Percentiles rank a stretch among this genome's conserved stretches.
These are phyloP conservation scores for Oxyteleia sp. DNA, from an alignment of 2,888 invertebrate species.

Conservation along the genomic window DNA sequence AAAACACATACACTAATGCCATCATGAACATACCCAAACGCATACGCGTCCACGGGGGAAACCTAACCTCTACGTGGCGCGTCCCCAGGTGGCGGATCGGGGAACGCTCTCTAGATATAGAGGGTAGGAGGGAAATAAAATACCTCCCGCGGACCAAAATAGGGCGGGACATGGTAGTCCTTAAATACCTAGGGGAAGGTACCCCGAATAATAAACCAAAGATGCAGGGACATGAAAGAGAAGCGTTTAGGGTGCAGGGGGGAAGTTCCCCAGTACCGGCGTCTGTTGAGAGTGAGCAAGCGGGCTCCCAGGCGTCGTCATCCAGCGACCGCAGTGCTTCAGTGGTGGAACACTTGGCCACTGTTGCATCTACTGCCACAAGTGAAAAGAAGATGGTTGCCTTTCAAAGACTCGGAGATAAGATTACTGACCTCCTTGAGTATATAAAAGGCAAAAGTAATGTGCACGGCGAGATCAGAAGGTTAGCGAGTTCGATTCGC, in stretches of 20 bases:
- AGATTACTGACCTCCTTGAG: not conserved
- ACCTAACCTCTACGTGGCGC: too few relatives aligned
- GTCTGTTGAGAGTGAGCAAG: slow-evolving; percentile 14
- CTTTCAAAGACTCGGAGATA: not conserved
- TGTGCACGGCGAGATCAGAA: not conserved
- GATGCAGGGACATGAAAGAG: too few relatives aligned
- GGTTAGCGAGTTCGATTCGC: not conserved
- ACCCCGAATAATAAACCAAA: too few relatives aligned
- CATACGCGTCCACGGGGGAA: too few relatives aligned
- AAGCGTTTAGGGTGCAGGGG: slow-evolving; percentile 35
- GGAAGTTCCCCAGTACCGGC: slow-evolving; percentile 30
- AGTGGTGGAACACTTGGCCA: slow-evolving; percentile 22
- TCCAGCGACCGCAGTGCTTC: slow-evolving; percentile 37
- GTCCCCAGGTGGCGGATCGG: too few relatives aligned
- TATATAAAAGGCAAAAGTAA: not conserved
- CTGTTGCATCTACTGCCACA: slow-evolving; percentile 1
- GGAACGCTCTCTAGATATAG: too few relatives aligned
- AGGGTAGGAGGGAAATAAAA: too few relatives aligned
- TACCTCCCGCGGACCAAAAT: too few relatives aligned
- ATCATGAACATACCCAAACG: too few relatives aligned
- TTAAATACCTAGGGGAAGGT: too few relatives aligned
- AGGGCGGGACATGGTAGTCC: too few relatives aligned
- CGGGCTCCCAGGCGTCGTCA: slow-evolving; percentile 30
- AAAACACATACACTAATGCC: too few relatives aligned
- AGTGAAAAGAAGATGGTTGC: not conserved